phyloP scores from a whole-genome alignment of 1,140 invertebrate genomes.

The Nephila pilipes region DNA sequence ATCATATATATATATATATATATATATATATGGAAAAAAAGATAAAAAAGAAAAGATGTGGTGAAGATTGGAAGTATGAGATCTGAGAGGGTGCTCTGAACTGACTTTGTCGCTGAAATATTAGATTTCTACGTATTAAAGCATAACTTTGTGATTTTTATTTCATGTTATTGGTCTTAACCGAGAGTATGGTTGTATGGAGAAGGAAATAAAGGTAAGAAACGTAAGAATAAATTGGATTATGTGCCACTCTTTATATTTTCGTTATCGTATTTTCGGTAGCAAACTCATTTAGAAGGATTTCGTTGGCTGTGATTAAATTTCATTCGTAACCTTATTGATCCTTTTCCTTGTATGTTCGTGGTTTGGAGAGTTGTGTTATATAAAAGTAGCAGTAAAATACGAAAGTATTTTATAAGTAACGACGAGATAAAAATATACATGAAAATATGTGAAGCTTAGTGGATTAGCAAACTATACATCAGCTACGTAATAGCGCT shows the following conservation, averaged over 20 bases:
- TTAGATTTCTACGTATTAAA: background rate
- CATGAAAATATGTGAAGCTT: too few relatives aligned
- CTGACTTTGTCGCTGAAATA: background rate
- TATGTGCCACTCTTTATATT: constrained; percentile 18
- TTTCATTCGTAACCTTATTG: constrained; percentile 13
- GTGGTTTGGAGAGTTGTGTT: background rate
- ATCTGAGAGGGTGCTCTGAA: background rate
- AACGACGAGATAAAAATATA: too few relatives aligned
- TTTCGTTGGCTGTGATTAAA: constrained; percentile 32
- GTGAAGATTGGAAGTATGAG: constrained; percentile 1
- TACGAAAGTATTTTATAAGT: too few relatives aligned
- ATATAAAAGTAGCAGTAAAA: too few relatives aligned
- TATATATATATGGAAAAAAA: background rate
- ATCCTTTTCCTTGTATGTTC: background rate
- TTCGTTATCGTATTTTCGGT: constrained; percentile 44
- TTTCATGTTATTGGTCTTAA: constrained; percentile 20
- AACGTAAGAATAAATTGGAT: constrained; percentile 30
- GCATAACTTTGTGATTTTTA: constrained; percentile 39
- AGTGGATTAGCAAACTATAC: too few relatives aligned
- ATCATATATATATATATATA: background rate
- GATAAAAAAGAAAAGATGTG: background rate
- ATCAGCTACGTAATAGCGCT: too few relatives aligned
- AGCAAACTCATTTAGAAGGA: constrained; percentile 44
- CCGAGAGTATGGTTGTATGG: background rate
- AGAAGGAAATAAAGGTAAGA: background rate